Evolutionary conservation across 1,140 invertebrate species (phyloP), one percentile per base, ranked within the genome.

Genomic region (Neotoxoptera formosana): DNA sequence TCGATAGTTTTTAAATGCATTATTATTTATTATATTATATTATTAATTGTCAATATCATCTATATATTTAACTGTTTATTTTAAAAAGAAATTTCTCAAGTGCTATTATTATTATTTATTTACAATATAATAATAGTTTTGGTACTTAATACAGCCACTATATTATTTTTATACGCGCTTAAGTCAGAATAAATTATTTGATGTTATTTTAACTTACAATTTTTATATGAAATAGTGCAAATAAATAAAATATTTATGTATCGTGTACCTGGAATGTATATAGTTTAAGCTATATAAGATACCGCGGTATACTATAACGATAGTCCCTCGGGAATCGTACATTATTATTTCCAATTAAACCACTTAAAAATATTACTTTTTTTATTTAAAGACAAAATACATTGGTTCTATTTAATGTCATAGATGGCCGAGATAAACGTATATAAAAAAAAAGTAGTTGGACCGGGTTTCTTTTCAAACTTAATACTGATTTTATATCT

Each of bases 161-260:
- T 87, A 34, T 48, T 87, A 17, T 53, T 48, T 87, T n/a, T 87
- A 1, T n/a, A 34, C 0, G n/a, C 14, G 14, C 21, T 48, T 23
- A 30, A n/a, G 45, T 48, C 48, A 87, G 34, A 87, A 48, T 17
- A 48, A n/a, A 48, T 20, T 48, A 51, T 87, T n/a, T 48, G 8
- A 48, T 83, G 34, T 48, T 87, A 34, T 87, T 87, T 87, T 25
- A 36, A 86, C 41, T 86, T 30, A 7, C 2, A 41, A n/a, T 11
- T 23, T 87, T 87, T 51, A 11, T n/a, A 48, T 45, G 1, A n/a
- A 48, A 51, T 34, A n/a, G 14, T 34, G 2, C 8, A 48, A 48
- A 87, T 87, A 87, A 87, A 48, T 23, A 41, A 67, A 67, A 67
- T 67, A 67, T 67, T 67, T 67, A 67, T n/a, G 60, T n/a, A n/a